phyloP scores from a whole-genome alignment of 2,797 vertebrate species.

The Pelobates cultripes region DNA sequence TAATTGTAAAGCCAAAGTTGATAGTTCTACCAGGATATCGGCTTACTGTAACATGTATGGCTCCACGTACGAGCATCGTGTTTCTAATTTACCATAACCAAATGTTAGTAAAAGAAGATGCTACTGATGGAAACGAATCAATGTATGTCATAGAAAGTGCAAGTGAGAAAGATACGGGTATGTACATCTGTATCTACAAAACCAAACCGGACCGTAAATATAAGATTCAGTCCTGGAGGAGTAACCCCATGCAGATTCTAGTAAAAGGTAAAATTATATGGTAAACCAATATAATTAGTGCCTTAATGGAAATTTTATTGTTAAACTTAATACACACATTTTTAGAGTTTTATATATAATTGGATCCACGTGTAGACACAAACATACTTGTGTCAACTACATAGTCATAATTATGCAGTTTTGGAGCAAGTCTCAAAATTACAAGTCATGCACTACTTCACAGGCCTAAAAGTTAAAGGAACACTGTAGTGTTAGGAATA shows the following conservation, averaged over 20 bases:
- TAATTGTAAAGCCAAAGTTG: not conserved
- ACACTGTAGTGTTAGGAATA: no score
- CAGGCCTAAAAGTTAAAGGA: no score
- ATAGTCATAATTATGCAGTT: no score
- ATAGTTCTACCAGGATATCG: slow-evolving; percentile 9
- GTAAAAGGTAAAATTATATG: slow-evolving; percentile 30
- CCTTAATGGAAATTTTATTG: no score
- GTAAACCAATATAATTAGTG: not conserved
- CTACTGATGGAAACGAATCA: not conserved
- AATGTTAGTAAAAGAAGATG: not conserved
- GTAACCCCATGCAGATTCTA: slow-evolving; percentile 9
- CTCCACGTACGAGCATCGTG: not conserved
- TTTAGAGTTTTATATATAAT: no score
- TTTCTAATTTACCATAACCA: slow-evolving; percentile 3
- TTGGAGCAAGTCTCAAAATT: no score
- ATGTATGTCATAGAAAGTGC: slow-evolving; percentile 10
- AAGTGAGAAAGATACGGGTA: not conserved
- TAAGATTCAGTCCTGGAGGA: not conserved
- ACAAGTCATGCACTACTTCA: no score
- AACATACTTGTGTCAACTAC: no score
- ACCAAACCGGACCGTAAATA: not conserved
- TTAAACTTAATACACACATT: no score
- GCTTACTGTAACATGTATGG: slow-evolving; percentile 12
- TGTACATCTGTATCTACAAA: slow-evolving; percentile 16
- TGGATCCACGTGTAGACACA: no score